Evolutionary conservation across 2,797 vertebrate genomes (phyloP).

Genomic region (Anisognathus igniventris): DNA sequence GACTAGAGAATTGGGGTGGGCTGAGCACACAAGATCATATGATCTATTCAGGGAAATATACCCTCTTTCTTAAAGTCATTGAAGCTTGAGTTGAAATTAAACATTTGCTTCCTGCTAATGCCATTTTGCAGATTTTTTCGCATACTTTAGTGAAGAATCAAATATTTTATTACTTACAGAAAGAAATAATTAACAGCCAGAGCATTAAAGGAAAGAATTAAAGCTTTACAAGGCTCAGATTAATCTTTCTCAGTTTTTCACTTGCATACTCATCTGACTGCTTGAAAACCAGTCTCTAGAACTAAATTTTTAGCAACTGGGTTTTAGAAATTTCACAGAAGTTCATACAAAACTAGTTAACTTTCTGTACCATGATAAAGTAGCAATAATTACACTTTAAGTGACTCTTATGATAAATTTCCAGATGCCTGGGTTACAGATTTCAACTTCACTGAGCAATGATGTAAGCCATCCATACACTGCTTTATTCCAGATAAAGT

Average conservation of each 20-base stretch:
- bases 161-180: background rate
- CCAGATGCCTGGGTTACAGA: background rate
- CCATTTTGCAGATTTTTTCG: background rate
- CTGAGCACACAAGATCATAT: background rate
- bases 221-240: background rate
- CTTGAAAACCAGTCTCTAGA: background rate
- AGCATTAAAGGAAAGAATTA: background rate
- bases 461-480: background rate
- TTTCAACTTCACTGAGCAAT: background rate
- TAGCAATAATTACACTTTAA: conserved; percentile 20
- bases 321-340: background rate
- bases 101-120: background rate
- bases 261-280: background rate
- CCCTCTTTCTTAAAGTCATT: background rate
- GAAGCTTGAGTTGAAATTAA: background rate
- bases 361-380: background rate
- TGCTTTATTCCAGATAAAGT: background rate
- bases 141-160: background rate
- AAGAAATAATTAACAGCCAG: background rate
- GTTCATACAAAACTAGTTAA: background rate
- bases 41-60: background rate
- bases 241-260: background rate
- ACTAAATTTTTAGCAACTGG: background rate
- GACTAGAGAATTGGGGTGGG: background rate
- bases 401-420: background rate